Evolutionary conservation across 2,888 invertebrate species (phyloP), one percentile per base, ranked within the genome.

Genomic region (Pandemis cinnamomeana): DNA sequence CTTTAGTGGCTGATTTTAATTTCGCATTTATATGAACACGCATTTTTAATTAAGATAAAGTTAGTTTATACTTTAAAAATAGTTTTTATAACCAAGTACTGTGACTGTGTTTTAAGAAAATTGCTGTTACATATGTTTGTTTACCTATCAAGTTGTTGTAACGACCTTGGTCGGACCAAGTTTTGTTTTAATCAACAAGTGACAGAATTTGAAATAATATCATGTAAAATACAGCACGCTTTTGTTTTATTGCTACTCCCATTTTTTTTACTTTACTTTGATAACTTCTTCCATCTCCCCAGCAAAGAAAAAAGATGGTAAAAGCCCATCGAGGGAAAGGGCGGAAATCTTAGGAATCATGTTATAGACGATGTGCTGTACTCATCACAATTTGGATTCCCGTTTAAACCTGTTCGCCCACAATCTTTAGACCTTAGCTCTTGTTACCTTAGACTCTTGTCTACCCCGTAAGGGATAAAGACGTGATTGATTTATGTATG

Each of bases 141-240:
- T 82, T 81, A 81, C 84, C 80, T 58, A 58, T 84, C 83, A 87
- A 83, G 84, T 89, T 91, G 87, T 89, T 90, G 87, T 84, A 82
- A 84, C 84, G 88, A 87, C 88, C 84, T 84, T 84, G 90, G 87
- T 91, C 88, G 89, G 91, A 91, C 91, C 91, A 91, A 90, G 84
- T 87, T 93, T 89, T 84, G 84, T 92, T 93, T 91, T 84, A 82
- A 73, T 87, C 86, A 88, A 86, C 88, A 91, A 86, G 84, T 85
- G 87, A 86, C 90, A 91, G 88, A 89, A 91, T 92, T 87, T 87
- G 82, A 88, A 89, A 88, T 88, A 89, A 91, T 92, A 91, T 85
- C 87, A 91, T 91, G 92, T 93, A 91, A 91, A 92, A 89, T 89
- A 91, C 83, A 87, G 80, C 75, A 79, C 55, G 53, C 11, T 67